Conservation (phyloP, 2,888 invertebrate species). For the Cataglyphis livida region DNA sequence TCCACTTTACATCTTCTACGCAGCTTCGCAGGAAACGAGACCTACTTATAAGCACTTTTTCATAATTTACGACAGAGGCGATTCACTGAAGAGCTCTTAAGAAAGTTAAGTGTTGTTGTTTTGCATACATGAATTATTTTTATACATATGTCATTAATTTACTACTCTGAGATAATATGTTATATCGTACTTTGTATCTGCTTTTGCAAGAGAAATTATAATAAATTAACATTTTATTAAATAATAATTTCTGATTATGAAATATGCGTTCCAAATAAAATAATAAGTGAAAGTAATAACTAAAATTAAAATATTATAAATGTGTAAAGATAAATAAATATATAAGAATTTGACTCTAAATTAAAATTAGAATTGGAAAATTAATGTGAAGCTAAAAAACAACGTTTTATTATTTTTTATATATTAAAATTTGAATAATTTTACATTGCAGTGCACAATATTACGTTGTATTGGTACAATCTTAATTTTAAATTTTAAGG, state of each 20-base stretch:
- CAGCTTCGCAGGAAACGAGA: background rate
- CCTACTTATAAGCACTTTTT: background rate
- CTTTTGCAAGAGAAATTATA: background rate
- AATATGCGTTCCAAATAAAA: background rate
- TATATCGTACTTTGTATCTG: background rate
- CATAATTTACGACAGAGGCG: background rate
- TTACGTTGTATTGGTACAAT: background rate
- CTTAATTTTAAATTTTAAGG: background rate
- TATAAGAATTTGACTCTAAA: background rate
- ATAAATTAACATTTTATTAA: background rate
- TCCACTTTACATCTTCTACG: background rate
- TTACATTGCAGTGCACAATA: background rate
- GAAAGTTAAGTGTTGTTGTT: background rate
- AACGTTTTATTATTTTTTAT: background rate
- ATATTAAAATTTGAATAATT: background rate
- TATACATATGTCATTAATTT: background rate
- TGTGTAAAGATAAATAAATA: background rate
- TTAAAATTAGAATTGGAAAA: background rate
- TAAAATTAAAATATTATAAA: background rate
- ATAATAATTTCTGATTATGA: background rate
- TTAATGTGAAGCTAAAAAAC: background rate
- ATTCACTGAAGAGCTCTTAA: background rate
- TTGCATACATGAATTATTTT: background rate
- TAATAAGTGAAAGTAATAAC: background rate
- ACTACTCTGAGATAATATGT: background rate